A percentile compares a stretch with the other conserved stretches of the same genome.
Conservation (phyloP, 2,888 invertebrate species). For the Mimachlamys varia region DNA sequence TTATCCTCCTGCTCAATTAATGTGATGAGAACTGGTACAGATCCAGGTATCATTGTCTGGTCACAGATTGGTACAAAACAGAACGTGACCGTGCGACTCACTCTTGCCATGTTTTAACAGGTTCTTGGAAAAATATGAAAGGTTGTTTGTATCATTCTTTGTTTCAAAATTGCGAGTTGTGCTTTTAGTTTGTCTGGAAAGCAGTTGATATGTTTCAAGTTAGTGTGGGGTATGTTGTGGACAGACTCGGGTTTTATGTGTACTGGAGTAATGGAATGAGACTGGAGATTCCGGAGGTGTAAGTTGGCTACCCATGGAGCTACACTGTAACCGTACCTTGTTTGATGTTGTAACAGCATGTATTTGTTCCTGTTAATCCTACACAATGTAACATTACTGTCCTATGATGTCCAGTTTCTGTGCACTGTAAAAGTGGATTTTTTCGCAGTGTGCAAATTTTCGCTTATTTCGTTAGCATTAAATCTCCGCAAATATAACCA, state of each 20-base stretch:
- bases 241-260: too few relatives aligned
- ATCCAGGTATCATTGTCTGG: background rate
- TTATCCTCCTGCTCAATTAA: background rate
- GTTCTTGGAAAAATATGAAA: background rate
- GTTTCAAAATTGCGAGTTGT: background rate
- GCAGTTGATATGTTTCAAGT: slow-evolving; percentile 18
- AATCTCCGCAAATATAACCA: too few relatives aligned
- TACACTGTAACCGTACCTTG: background rate
- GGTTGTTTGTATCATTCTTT: background rate
- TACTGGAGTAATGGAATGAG: too few relatives aligned
- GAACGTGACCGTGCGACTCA: background rate
- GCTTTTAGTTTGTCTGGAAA: background rate
- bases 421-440: too few relatives aligned
- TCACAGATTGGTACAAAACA: background rate
- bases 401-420: background rate
- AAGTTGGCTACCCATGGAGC: background rate
- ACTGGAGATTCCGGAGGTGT: background rate
- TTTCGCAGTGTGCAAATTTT: too few relatives aligned
- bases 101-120: background rate
- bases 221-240: background rate
- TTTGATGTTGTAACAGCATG: slow-evolving; percentile 7
- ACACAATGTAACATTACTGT: background rate
- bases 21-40: background rate
- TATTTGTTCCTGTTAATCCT: background rate
- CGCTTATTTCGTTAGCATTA: too few relatives aligned